Evolutionary conservation across 2,797 vertebrate species (phyloP).

Genomic region (Semotilus atromaculatus): DNA sequence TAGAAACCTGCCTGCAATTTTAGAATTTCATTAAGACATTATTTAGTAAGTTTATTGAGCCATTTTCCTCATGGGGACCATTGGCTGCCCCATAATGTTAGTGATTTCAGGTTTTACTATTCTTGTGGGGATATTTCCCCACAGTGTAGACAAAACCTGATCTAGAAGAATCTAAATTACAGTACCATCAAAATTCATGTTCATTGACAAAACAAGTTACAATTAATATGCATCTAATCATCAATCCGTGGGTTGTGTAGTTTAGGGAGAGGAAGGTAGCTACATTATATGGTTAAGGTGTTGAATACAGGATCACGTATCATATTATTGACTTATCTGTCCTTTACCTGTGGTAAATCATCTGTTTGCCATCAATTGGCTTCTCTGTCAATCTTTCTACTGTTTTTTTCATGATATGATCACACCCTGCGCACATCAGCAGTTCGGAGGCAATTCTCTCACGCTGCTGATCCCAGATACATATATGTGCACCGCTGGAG

Average conservation of each 20-base stretch:
- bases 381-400: conserved; percentile 11
- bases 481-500: neutral
- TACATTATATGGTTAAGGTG: neutral
- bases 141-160: neutral
- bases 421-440: neutral
- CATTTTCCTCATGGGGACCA: conserved; percentile 16
- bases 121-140: conserved; percentile 6
- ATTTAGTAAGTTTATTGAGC: conserved; percentile 9
- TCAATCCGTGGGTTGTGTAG: neutral
- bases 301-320: neutral
- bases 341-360: conserved; percentile 11
- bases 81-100: conserved; percentile 2
- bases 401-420: conserved; percentile 23
- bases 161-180: neutral
- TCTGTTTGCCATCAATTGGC: neutral
- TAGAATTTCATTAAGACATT: neutral
- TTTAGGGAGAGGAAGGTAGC: neutral
- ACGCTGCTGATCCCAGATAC: conserved; percentile 16
- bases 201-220: neutral
- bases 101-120: conserved; percentile 24
- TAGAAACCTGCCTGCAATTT: neutral
- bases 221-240: neutral
- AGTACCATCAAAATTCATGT: neutral
- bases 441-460: conserved; percentile 2
- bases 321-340: neutral